Conservation (phyloP, 2,113 vertebrate genomes). For the Trogon melanurus region DNA sequence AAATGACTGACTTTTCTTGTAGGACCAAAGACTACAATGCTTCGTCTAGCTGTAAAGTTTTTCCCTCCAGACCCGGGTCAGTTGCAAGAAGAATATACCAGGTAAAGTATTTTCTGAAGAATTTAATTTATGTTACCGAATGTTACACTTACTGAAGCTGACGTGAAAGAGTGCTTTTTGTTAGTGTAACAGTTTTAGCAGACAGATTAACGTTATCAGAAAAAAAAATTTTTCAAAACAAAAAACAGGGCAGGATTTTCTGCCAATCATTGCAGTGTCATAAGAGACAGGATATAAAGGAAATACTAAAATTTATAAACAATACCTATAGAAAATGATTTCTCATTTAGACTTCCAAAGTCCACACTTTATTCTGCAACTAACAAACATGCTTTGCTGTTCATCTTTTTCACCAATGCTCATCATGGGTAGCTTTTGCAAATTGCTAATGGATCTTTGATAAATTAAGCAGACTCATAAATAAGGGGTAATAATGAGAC, state of each 20-base stretch:
- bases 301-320: neutral
- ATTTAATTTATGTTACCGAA: neutral
- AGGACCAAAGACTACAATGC: conserved; percentile 89
- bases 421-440: neutral
- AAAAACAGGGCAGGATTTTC: neutral
- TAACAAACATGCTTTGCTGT: neutral
- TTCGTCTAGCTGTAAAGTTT: conserved; percentile 95
- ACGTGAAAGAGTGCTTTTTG: neutral
- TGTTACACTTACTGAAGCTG: neutral
- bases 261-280: neutral
- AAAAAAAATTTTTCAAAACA: neutral
- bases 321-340: neutral
- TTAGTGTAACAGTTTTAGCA: neutral
- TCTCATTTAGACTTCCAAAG: neutral
- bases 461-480: neutral
- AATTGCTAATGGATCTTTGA: neutral
- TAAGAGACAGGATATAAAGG: neutral
- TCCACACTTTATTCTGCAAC: neutral
- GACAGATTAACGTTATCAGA: neutral
- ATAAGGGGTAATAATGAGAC: no score
- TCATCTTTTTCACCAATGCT: neutral
- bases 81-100: conserved; percentile 94
- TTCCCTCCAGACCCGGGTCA: conserved; percentile 97
- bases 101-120: conserved; percentile 71
- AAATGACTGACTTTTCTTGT: neutral